phyloP scores from a whole-genome alignment of 1,140 invertebrate species.

The Drosophila pseudoobscura region DNA sequence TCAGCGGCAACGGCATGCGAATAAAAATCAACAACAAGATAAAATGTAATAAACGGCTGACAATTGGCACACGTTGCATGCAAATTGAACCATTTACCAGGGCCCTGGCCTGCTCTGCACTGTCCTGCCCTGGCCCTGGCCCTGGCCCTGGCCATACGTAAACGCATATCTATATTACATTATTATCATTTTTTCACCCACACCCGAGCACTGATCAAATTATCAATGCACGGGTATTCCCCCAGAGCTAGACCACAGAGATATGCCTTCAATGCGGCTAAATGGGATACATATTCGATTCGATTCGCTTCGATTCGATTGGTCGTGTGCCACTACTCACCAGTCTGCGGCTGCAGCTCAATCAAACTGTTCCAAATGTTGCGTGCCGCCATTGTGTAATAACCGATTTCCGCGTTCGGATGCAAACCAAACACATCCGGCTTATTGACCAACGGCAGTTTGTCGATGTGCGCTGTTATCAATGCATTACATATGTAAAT shows the following conservation, averaged over 20 bases:
- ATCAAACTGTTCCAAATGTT: conserved; percentile 93
- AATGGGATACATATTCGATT: conserved; percentile 27
- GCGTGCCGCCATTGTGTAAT: conserved; percentile 92
- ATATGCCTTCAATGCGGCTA: conserved; percentile 14
- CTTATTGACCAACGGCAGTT: conserved; percentile 88
- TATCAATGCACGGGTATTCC: conserved; percentile 27
- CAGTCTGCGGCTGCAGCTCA: conserved; percentile 93
- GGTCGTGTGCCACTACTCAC: conserved; percentile 83
- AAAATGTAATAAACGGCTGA: conserved; percentile 80
- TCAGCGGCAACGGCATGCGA: conserved; percentile 6
- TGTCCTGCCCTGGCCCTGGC: background rate
- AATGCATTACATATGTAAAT: conserved; percentile 66
- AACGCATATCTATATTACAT: conserved; percentile 34
- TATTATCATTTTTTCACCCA: conserved; percentile 40
- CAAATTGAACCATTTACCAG: conserved; percentile 75
- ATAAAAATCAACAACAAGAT: conserved; percentile 81
- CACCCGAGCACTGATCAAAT: conserved; percentile 37
- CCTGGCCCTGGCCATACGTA: too few species aligned
- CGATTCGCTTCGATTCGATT: background rate
- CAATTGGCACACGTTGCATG: conserved; percentile 78
- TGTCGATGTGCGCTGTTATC: conserved; percentile 86
- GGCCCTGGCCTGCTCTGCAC: background rate
- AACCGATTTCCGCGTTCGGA: conserved; percentile 96
- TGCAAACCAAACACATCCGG: conserved; percentile 96
- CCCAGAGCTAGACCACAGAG: background rate